A percentile compares a stretch with the other conserved stretches of the same genome.
Evolutionary conservation across 2,888 invertebrate genomes (phyloP).

Genomic region (Cephus spinipes): DNA sequence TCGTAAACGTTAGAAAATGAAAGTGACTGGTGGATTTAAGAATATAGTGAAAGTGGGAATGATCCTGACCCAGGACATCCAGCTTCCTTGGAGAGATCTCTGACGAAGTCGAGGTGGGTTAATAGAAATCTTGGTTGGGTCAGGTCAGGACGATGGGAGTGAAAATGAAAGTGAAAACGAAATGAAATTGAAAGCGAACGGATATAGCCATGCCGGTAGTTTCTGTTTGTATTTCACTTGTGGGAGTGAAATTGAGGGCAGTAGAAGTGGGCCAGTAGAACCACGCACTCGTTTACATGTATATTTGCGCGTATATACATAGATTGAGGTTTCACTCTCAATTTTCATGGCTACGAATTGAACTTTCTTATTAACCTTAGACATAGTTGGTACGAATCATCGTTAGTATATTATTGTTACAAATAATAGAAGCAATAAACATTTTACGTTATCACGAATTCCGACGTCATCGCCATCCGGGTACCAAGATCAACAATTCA

Average conservation of each 20-base stretch:
- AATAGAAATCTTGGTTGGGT: slow-evolving; percentile 42
- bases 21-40: slow-evolving; percentile 26
- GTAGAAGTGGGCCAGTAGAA: slow-evolving; percentile 40
- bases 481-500: background rate
- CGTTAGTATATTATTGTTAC: background rate
- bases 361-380: background rate
- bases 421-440: background rate
- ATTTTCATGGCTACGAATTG: slow-evolving; percentile 9
- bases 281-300: slow-evolving; percentile 25
- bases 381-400: background rate
- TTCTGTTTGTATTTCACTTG: background rate
- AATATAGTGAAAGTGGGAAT: slow-evolving; percentile 34
- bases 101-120: slow-evolving; percentile 24
- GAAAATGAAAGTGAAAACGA: slow-evolving; percentile 44
- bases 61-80: slow-evolving; percentile 43
- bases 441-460: background rate
- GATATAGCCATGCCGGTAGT: background rate
- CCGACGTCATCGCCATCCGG: background rate
- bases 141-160: slow-evolving; percentile 32
- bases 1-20: slow-evolving; percentile 28
- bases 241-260: slow-evolving; percentile 39
- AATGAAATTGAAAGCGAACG: slow-evolving; percentile 29
- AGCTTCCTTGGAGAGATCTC: slow-evolving; percentile 32
- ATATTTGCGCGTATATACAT: background rate
- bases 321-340: slow-evolving; percentile 17